Conservation (phyloP, 2,113 vertebrate genomes). For the Xiphophorus couchianus region DNA sequence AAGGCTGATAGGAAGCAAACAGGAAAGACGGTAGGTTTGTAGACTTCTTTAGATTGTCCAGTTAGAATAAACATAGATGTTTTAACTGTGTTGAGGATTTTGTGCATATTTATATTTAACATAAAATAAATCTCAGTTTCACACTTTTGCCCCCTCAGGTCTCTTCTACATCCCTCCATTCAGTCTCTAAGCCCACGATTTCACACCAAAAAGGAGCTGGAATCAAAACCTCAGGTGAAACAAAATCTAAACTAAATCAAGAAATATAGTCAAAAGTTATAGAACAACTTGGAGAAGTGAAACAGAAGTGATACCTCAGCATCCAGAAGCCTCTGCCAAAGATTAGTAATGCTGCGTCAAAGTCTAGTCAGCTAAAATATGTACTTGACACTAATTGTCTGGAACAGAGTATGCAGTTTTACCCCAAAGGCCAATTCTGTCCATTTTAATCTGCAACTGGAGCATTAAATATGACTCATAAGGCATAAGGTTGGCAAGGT, state of each 20-base stretch:
- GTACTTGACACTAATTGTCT: slow-evolving; percentile 21
- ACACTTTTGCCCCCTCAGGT: slow-evolving; percentile 25
- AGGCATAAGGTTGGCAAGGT: not conserved
- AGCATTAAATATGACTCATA: not conserved
- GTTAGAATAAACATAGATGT: not conserved
- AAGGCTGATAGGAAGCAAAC: slow-evolving; percentile 27
- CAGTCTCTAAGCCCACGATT: slow-evolving; percentile 63
- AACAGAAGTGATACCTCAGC: slow-evolving; percentile 6
- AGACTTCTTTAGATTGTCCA: not conserved
- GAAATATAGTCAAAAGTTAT: not conserved
- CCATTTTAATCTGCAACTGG: not conserved
- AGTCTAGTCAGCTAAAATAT: slow-evolving; percentile 8
- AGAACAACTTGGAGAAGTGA: slow-evolving; percentile 2
- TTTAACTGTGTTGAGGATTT: not conserved
- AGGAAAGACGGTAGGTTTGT: slow-evolving; percentile 41
- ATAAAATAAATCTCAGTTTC: not conserved
- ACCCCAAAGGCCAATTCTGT: not conserved
- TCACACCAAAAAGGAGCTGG: slow-evolving; percentile 24
- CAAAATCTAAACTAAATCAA: too few relatives aligned
- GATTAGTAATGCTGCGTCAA: slow-evolving; percentile 4
- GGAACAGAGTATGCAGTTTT: slow-evolving; percentile 17
- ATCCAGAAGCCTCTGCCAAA: slow-evolving; percentile 25
- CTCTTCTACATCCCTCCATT: slow-evolving; percentile 40
- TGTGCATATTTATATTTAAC: not conserved
- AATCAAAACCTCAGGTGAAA: slow-evolving; percentile 54